These are phyloP conservation scores for Apodemia hepburni DNA, from an alignment of 2,888 invertebrate species.

Conservation along the genomic window DNA sequence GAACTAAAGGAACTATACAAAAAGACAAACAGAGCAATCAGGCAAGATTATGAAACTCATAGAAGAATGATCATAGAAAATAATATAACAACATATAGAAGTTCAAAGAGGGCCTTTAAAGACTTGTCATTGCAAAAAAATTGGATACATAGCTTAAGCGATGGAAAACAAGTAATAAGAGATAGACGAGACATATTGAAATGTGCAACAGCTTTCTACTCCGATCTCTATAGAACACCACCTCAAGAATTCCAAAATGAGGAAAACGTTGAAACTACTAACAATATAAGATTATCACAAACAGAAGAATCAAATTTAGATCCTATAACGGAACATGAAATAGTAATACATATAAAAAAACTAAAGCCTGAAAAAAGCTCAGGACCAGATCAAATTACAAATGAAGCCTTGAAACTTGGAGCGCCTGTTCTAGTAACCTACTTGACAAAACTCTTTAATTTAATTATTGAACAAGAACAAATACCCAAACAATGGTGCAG, in stretches of 20 bases:
- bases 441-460: neutral
- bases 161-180: neutral
- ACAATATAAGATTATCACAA: neutral
- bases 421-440: too few relatives aligned
- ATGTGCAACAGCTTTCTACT: conserved; percentile 17
- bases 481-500: neutral
- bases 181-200: conserved; percentile 8
- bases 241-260: neutral
- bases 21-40: conserved; percentile 14
- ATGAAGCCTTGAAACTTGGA: too few relatives aligned
- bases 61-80: conserved; percentile 7
- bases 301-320: neutral
- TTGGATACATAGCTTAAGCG: conserved; percentile 15
- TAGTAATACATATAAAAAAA: neutral
- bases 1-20: conserved; percentile 17
- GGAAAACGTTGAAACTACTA: neutral
- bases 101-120: conserved; percentile 11
- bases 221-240: neutral
- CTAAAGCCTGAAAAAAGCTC: conserved; percentile 33
- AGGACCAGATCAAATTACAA: too few relatives aligned
- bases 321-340: neutral
- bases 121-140: conserved; percentile 13
- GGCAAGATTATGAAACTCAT: conserved; percentile 6
- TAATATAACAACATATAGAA: conserved; percentile 7
- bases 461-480: neutral